phyloP scores from a whole-genome alignment of 1,140 invertebrate species.

The Dreissena polymorpha region DNA sequence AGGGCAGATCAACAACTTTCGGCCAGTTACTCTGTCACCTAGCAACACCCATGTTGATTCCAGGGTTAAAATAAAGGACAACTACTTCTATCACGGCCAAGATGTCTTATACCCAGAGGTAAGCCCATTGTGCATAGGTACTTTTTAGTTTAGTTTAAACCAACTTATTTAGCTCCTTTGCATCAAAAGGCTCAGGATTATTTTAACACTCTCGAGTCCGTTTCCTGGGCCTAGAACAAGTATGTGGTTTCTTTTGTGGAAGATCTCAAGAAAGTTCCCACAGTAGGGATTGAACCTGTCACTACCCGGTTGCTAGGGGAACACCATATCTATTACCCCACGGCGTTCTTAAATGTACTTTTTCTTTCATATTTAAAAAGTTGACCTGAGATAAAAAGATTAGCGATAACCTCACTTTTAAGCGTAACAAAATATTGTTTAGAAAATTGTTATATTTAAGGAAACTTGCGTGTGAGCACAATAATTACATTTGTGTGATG shows the following conservation, averaged over 20 bases:
- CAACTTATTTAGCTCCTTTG: background rate
- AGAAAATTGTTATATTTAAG: too few relatives aligned
- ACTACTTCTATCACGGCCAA: conserved; percentile 59
- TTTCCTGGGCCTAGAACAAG: background rate
- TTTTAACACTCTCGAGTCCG: too few relatives aligned
- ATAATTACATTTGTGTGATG: too few relatives aligned
- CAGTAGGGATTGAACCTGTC: background rate
- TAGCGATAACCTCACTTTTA: too few relatives aligned
- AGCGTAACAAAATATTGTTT: too few relatives aligned
- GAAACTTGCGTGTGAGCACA: too few relatives aligned
- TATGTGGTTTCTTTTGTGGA: background rate
- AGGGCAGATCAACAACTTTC: conserved; percentile 60
- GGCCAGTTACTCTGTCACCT: conserved; percentile 41
- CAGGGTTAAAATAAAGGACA: conserved; percentile 55
- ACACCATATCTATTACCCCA: too few relatives aligned
- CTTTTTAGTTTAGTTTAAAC: background rate
- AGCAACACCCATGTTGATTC: conserved; percentile 31
- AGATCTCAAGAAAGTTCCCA: background rate
- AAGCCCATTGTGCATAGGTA: background rate
- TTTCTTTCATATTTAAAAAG: too few relatives aligned
- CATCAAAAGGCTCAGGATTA: background rate
- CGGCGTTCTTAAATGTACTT: too few relatives aligned
- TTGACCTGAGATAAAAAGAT: too few relatives aligned
- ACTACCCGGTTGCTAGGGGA: too few relatives aligned
- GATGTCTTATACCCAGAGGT: conserved; percentile 68